Base-by-base conservation (phyloP, 2,113 vertebrate genomes). In the Pelmatolapia mariae region DNA sequence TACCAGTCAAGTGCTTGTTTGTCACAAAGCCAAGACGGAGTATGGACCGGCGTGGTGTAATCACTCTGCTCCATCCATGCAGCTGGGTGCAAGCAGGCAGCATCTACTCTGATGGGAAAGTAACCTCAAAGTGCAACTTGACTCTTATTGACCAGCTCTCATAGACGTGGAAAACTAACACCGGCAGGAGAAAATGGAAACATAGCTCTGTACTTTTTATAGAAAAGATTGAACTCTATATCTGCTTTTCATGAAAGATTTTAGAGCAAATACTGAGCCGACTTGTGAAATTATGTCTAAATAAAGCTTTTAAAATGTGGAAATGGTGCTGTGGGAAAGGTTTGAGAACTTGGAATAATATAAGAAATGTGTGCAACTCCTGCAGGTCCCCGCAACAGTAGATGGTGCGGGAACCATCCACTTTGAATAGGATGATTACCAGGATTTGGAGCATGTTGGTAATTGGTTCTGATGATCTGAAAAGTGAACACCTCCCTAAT, bases 11-110 rank as follows among this genome's bases (percentile, higher is more conserved):
- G 26, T 16, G 26, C 45, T 78, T 50, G 16, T n/a, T 78, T 78
- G 43, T 76, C 71, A 76, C 71, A 76, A 29, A 76, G 61, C 31
- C 19, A 24, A 40, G 73, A 1, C 7, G 12, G 61, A 8, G 33
- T 0, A 38, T 13, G 26, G 26, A 0, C 22, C 16, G 7, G 54
- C 12, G 10, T 0, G 40, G 68, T 47, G 68, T 76, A 19, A 16
- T 29, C 40, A 24, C 68, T 29, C 22, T 18, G 22, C 68, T 19
- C 43, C 45, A 50, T 50, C 22, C 2, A 0, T 50, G 71, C 24
- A 31, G 71, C 71, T 31, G 16, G 1, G 18, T 52, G 73, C 10
- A 13, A 52, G 47, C 73, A n/a, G 18, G 73, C 45, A 31, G 73
- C 45, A 78, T 78, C 45, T 15, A 15, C n/a, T 26, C 1, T 78